Evolutionary conservation across 2,888 invertebrate genomes (phyloP), one percentile per base, ranked within the genome.

Genomic region (Liopterus haemorrhoidalis): DNA sequence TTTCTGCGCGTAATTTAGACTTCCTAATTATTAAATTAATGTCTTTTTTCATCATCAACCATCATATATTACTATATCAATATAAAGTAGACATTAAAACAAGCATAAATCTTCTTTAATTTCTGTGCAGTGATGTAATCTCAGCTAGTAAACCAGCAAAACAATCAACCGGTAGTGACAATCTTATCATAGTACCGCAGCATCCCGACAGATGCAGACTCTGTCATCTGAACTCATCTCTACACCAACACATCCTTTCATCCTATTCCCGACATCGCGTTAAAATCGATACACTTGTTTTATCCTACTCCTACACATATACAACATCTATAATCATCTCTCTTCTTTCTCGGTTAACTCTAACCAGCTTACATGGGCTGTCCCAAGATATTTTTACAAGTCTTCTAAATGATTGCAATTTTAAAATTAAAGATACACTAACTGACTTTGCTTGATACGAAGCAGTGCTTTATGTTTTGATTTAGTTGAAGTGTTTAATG

Each of bases 361-460:
- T 57, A 54, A 56, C 57, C 56, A 57, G 58, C 57, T 51, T 57
- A 60, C 56, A 60, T 61, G 63, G 65, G 63, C 59, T 61, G 64
- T 62, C 58, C 62, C 63, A 57, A 59, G 61, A 64, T 65, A 67
- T 66, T 65, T 67, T 63, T 66, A 64, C 63, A 57, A 30, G 57
- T 55, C 50, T 39, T 45, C 39, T 56, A 57, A 57, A 52, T 59
- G 57, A 59, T 57, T 53, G 63, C 57, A 61, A 64, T 64, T 63
- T 63, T 61, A 59, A 63, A 62, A 64, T 63, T 61, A 59, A 58
- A 58, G 57, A 49, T 39, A 45, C 39, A 19, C 15, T 32, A 32
- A n/a, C 45, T 32, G 39, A 33, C 54, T 52, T 44, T 47, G 46
- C 49, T 49, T 41, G 51, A 38, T 30, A 38, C 25, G 37, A 39